Base-by-base conservation (phyloP, 1,140 invertebrate species). In the Pseudomyrmex pallidus region DNA sequence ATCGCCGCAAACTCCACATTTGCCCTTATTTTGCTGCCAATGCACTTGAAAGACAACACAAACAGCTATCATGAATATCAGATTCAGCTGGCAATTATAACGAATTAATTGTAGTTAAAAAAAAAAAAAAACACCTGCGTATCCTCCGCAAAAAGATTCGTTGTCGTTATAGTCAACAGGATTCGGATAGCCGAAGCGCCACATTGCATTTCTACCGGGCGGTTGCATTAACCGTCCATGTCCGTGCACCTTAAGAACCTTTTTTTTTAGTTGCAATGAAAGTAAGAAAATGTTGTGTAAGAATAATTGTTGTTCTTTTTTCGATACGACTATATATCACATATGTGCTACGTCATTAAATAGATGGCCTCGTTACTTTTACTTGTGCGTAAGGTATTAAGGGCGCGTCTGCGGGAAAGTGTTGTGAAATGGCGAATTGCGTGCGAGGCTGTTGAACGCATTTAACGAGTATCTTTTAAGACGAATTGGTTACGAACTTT, bases 81-180 rank as follows among this genome's bases (percentile, higher is more conserved):
- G 17, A 12, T n/a, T 4, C 9, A 52, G 59, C n/a, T 20, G 17
- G 1, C 20, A n/a, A 44, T 63, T 54, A 46, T 15, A 3, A n/a
- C 22, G 13, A 8, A 57, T 78, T 46, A 48, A 68, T 61, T 15
- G 56, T 25, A 13, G 35, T 2, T 77, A 10, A 13, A 0, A 61
- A 20, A n/a, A 93, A 93, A 95, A 93, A n/a, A 93, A 22, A 95
- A 93, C 94, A 98, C 97, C 96, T 93, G 96, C 95, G 91, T 97
- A 97, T 59, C 98, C 98, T 1, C 98, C 98, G 82, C 96, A 97
- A 90, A 95, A 97, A 0, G 96, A 92, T 90, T 97, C 98, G 87
- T 98, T 99, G 91, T 99, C 98, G 88, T 99, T 98, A 91, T 99
- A 99, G 93, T 99, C 98, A 10, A 98, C 97, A 1, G 98, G 97